phyloP scores from a whole-genome alignment of 2,113 vertebrate genomes.

The Corvus hawaiiensis region DNA sequence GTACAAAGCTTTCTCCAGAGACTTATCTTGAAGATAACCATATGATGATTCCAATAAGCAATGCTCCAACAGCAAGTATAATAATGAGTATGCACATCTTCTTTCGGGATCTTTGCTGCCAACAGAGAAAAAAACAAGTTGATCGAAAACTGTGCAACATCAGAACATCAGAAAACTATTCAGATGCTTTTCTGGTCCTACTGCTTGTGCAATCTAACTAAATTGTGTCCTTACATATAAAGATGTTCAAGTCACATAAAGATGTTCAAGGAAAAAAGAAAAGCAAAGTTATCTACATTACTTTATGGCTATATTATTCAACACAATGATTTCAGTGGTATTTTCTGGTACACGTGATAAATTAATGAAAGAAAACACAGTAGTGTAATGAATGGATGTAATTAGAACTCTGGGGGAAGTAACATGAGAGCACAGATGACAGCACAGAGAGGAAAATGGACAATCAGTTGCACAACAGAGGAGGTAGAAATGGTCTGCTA shows the following conservation, averaged over 20 bases:
- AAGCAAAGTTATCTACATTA: not conserved
- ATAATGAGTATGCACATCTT: slow-evolving; percentile 90
- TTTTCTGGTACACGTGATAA: not conserved
- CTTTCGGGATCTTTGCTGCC: slow-evolving; percentile 88
- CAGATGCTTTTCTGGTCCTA: not conserved
- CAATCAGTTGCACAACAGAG: not conserved
- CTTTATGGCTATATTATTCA: not conserved
- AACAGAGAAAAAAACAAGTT: not conserved
- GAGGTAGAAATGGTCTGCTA: not conserved
- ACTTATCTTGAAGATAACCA: slow-evolving; percentile 49
- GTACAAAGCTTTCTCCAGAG: not conserved
- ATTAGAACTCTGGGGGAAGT: not conserved
- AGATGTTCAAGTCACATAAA: not conserved
- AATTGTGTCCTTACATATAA: not conserved
- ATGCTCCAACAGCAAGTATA: slow-evolving; percentile 69
- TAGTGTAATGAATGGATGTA: not conserved
- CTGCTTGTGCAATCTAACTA: not conserved
- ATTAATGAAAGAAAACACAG: not conserved
- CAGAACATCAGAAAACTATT: not conserved
- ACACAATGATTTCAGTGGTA: not conserved
- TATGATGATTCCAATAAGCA: slow-evolving; percentile 81
- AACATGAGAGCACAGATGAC: not conserved
- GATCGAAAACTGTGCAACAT: not conserved
- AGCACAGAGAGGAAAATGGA: not conserved
- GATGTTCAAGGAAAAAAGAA: not conserved